These are phyloP conservation scores for Turritopsis rubra DNA, from an alignment of 30 jellyfish, hydroid and myxozoan species.

Conservation along the genomic window DNA sequence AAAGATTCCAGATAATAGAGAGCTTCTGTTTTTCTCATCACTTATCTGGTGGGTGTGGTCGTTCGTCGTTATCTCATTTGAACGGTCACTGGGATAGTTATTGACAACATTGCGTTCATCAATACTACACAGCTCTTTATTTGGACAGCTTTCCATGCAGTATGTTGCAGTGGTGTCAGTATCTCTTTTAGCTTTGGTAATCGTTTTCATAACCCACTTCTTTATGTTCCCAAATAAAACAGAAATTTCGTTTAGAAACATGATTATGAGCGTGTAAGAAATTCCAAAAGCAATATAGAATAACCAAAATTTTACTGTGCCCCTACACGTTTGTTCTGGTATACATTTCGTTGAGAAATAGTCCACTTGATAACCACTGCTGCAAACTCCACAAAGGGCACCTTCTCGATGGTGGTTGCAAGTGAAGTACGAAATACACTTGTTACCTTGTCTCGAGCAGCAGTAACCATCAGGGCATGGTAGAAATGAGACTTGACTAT, in stretches of 20 bases:
- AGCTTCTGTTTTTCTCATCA: neutral
- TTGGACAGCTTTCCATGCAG: neutral
- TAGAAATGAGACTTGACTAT: constrained; percentile 9
- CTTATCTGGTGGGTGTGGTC: neutral
- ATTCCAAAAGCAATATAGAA: neutral
- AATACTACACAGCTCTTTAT: neutral
- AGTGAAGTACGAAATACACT: constrained; percentile 12
- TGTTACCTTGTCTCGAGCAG: constrained; percentile 13
- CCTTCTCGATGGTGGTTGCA: neutral
- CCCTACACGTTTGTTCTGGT: constrained; percentile 2
- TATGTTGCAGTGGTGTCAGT: neutral
- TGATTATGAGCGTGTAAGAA: neutral
- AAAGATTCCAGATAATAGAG: neutral
- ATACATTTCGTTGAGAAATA: constrained; percentile 25
- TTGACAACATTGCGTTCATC: too few relatives aligned
- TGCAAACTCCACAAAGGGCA: constrained; percentile 22
- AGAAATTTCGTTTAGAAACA: neutral
- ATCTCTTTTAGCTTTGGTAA: neutral
- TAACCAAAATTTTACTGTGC: constrained; percentile 11
- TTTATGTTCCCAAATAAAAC: neutral
- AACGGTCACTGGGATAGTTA: too few relatives aligned
- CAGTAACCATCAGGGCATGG: constrained; percentile 29
- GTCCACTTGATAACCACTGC: constrained; percentile 19
- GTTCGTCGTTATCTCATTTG: neutral
- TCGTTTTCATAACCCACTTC: neutral